These are phyloP conservation scores for Chaetorhynchus papuensis DNA, from an alignment of 2,113 vertebrate species.

Conservation along the genomic window DNA sequence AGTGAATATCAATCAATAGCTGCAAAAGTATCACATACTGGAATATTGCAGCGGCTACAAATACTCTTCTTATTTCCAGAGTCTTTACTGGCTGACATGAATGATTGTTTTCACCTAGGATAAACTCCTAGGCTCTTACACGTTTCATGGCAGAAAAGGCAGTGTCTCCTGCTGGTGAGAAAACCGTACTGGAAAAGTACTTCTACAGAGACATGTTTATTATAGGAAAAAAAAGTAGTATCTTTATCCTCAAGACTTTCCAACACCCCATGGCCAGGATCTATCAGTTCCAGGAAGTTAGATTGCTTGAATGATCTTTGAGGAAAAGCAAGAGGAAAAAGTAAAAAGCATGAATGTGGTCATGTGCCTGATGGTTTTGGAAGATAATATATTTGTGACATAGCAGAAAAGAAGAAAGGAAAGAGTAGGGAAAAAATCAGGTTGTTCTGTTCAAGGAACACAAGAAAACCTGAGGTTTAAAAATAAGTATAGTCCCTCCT, in stretches of 20 bases:
- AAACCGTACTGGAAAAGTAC: not conserved
- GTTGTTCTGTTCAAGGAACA: not conserved
- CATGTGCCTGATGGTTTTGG: not conserved
- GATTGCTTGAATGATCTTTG: not conserved
- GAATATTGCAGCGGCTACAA: not conserved
- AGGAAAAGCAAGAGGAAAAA: not conserved
- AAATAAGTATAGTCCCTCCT: not conserved
- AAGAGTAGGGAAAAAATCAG: not conserved
- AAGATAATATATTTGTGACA: not conserved
- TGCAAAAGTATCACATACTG: not conserved
- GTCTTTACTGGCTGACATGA: not conserved
- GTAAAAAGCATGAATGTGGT: not conserved
- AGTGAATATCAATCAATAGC: constrained; percentile 18
- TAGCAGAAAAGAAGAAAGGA: not conserved
- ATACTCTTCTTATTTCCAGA: not conserved
- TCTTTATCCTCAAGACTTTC: not conserved
- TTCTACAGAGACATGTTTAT: not conserved
- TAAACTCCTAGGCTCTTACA: not conserved
- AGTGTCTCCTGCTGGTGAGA: not conserved
- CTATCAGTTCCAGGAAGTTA: not conserved
- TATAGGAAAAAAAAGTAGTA: not conserved
- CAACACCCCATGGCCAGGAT: not conserved
- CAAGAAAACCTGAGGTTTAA: not conserved
- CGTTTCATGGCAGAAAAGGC: not conserved
- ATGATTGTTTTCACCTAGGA: not conserved